These are phyloP conservation scores for Toxotes jaculatrix DNA, from an alignment of 2,113 vertebrate species.

Conservation along the genomic window DNA sequence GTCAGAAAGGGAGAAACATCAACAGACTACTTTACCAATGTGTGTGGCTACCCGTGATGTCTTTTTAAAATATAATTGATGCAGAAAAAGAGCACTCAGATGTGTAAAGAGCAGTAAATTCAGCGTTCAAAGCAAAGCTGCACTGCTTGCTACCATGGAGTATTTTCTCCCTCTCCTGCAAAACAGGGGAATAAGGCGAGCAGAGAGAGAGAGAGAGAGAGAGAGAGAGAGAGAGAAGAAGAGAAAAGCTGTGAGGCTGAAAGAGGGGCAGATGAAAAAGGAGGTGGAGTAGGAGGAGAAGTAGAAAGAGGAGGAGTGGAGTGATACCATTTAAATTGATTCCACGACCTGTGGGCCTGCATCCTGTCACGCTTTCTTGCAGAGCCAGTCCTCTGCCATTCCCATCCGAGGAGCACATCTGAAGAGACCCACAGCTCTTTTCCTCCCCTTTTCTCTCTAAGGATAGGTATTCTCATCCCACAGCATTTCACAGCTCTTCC, in stretches of 20 bases:
- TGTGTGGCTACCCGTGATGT: slow-evolving; percentile 3
- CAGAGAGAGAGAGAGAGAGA: neutral
- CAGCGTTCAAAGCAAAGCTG: slow-evolving; percentile 27
- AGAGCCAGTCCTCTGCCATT: slow-evolving; percentile 47
- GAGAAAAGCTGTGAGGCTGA: slow-evolving; percentile 35
- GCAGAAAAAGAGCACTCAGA: slow-evolving; percentile 31
- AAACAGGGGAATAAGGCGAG: slow-evolving; percentile 28
- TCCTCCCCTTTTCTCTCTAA: slow-evolving; percentile 20
- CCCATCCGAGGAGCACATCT: slow-evolving; percentile 49
- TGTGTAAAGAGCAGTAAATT: slow-evolving; percentile 48
- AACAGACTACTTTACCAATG: neutral
- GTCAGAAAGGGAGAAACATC: neutral
- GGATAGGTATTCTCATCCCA: slow-evolving; percentile 44
- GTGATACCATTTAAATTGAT: slow-evolving; percentile 73
- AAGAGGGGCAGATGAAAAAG: slow-evolving; percentile 41
- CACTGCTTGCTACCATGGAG: neutral
- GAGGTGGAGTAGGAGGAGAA: slow-evolving; percentile 55
- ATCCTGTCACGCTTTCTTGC: slow-evolving; percentile 58
- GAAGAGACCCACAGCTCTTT: slow-evolving; percentile 27
- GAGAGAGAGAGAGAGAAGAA: neutral
- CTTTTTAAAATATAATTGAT: slow-evolving; percentile 44
- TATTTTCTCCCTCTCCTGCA: slow-evolving; percentile 19
- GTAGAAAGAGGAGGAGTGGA: slow-evolving; percentile 51
- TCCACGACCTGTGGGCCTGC: slow-evolving; percentile 62
- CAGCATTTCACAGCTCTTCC: slow-evolving; percentile 48